Percentiles rank a stretch among this genome's conserved stretches.
phyloP scores from a whole-genome alignment of 1,140 invertebrate genomes.

The Phymorhynchus buccinoides region DNA sequence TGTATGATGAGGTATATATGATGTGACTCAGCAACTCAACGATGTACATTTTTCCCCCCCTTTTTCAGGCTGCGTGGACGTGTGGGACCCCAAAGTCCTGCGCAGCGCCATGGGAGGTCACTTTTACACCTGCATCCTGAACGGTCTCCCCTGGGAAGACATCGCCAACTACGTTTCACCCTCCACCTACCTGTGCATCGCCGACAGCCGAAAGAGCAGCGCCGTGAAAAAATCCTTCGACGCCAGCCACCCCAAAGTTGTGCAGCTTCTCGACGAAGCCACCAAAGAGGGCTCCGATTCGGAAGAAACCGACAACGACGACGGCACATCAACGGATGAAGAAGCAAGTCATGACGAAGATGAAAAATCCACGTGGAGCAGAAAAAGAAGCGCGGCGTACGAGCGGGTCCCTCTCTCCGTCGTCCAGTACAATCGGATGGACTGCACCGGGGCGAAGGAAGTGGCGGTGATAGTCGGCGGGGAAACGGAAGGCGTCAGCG shows the following conservation, averaged over 20 bases:
- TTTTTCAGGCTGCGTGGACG: slow-evolving; percentile 85
- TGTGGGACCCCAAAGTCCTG: slow-evolving; percentile 91
- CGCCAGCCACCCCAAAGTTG: neutral
- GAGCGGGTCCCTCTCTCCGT: slow-evolving; percentile 50
- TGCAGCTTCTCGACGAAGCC: neutral
- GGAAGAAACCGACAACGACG: neutral
- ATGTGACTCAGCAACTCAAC: too few species aligned
- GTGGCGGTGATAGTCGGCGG: slow-evolving; percentile 86
- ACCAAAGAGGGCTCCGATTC: neutral
- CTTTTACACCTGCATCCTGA: slow-evolving; percentile 83
- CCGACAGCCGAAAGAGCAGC: slow-evolving; percentile 66
- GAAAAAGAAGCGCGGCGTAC: slow-evolving; percentile 52
- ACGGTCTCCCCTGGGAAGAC: slow-evolving; percentile 80
- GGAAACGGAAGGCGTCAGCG: slow-evolving; percentile 89
- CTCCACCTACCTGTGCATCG: slow-evolving; percentile 80
- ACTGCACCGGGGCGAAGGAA: slow-evolving; percentile 74
- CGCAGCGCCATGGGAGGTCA: slow-evolving; percentile 87
- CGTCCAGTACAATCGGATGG: slow-evolving; percentile 45
- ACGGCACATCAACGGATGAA: neutral
- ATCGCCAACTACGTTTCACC: slow-evolving; percentile 76
- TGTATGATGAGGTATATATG: too few species aligned
- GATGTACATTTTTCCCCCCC: too few species aligned
- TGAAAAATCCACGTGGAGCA: neutral
- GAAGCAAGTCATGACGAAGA: slow-evolving; percentile 27
- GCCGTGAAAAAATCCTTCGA: neutral